phyloP scores from a whole-genome alignment of 2,888 invertebrate genomes.

The Tetrapedia diversipes region DNA sequence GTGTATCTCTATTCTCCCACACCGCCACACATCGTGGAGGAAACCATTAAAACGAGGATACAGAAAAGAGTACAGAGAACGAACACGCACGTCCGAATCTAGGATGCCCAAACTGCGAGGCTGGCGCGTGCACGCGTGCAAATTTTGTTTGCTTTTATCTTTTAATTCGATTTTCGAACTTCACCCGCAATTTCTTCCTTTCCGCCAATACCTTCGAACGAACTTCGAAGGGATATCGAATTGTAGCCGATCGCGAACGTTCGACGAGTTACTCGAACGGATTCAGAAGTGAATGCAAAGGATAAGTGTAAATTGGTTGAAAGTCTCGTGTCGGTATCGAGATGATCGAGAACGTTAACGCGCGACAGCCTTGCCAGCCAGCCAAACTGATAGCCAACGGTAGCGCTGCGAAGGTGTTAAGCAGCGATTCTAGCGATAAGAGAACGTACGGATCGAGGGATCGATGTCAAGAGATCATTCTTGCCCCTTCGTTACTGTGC shows the following conservation, averaged over 20 bases:
- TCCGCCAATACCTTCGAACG: no score
- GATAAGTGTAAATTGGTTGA: no score
- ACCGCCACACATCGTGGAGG: constrained; percentile 55
- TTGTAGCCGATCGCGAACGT: no score
- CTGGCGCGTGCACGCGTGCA: constrained; percentile 49
- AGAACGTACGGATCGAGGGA: neutral
- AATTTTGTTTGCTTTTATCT: no score
- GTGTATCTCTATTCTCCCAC: constrained; percentile 50
- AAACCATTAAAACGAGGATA: constrained; percentile 36
- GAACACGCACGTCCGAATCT: constrained; percentile 78
- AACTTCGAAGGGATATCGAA: no score
- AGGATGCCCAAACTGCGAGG: constrained; percentile 77
- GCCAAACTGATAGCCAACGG: constrained; percentile 24
- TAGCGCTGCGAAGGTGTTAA: constrained; percentile 23
- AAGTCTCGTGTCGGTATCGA: no score
- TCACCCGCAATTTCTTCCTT: no score
- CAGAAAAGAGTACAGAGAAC: constrained; percentile 56
- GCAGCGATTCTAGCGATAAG: constrained; percentile 36
- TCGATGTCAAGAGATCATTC: constrained; percentile 55
- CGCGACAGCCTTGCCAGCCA: constrained; percentile 33
- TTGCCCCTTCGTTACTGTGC: constrained; percentile 60
- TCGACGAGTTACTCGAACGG: no score
- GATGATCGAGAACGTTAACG: no score
- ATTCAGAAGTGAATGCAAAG: no score
- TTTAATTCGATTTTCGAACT: no score